These are phyloP conservation scores for Margarornis squamiger DNA, from an alignment of 2,797 vertebrate species.

Conservation along the genomic window DNA sequence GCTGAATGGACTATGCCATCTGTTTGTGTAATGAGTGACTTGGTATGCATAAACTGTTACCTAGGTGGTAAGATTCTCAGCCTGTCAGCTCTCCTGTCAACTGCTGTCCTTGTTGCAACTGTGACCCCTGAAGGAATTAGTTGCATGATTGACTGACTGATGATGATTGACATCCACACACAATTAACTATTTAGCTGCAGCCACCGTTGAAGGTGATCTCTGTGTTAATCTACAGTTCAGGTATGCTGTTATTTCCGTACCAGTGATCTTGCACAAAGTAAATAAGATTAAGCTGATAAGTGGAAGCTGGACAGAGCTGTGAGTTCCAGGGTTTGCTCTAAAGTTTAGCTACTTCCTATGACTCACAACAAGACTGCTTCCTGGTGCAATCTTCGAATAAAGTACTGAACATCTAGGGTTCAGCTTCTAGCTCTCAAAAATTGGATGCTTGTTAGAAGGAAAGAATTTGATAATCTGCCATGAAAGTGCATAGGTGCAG, in stretches of 20 bases:
- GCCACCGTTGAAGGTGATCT: constrained; percentile 12
- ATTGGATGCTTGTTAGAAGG: not conserved
- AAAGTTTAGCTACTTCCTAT: not conserved
- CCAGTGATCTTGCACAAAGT: not conserved
- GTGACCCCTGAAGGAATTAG: constrained; percentile 70
- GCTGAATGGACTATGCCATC: constrained; percentile 46
- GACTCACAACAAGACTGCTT: not conserved
- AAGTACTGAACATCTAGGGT: not conserved
- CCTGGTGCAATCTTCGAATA: not conserved
- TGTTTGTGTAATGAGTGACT: constrained; percentile 37
- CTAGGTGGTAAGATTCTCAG: constrained; percentile 37
- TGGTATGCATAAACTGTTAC: constrained; percentile 56
- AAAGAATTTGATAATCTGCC: not conserved
- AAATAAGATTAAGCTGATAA: not conserved
- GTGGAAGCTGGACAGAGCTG: not conserved
- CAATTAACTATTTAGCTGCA: constrained; percentile 65
- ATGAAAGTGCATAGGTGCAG: not conserved
- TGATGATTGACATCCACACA: constrained; percentile 57
- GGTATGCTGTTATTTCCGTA: not conserved
- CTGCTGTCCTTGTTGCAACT: constrained; percentile 55
- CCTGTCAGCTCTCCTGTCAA: constrained; percentile 62
- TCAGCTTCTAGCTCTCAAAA: not conserved
- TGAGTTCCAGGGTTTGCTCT: not conserved
- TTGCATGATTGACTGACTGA: constrained; percentile 66
- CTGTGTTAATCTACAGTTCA: not conserved